Base-by-base conservation (phyloP, 2,797 vertebrate species). In the Amblyraja radiata region DNA sequence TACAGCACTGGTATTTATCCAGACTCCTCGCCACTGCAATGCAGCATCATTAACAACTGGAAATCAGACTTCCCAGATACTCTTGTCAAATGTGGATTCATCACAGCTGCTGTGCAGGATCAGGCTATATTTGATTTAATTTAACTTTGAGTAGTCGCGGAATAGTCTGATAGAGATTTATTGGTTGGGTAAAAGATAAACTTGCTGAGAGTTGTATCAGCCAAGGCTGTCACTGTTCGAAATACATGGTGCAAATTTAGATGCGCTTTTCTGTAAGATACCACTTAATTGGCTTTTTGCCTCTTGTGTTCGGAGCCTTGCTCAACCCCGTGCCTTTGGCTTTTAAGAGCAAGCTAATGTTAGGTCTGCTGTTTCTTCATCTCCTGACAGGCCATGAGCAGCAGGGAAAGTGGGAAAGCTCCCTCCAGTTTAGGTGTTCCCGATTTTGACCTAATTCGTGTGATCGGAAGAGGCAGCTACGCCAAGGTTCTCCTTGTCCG, bases 391-490 rank as follows among this genome's bases (percentile, higher is more conserved):
- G 98, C 98, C 1, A 97, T 97, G 94, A 98, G 96, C 94, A 98
- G 97, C 94, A 96, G 98, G 94, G 98, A 99, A 94, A 97, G 97
- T 2, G 98, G 98, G 93, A 99, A 98, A 96, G 97, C 97, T 65
- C 97, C 97, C 9, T 98, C 97, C 94, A 99, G 98, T 94, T 96
- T 99, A 93, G 99, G 99, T 93, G 97, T 99, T 94, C 97, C 96
- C 18, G 98, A 99, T 96, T 99, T 99, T 18, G 98, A 99, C 94
- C 95, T 99, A 94, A 97, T 99, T 32, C 95, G 98, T 77, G 99
- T 99, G 94, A 99, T 99, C 93, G 98, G 99, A 93, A 97, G 99
- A 94, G 98, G 99, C 94, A 99, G 99, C 96, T 99, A 99, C 3
- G 99, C 99, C 93, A 99, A 99, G 95, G 99, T 99, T 93, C 96